Evolutionary conservation across 2,113 vertebrate species (phyloP).

Genomic region (Spilogale gracilis): DNA sequence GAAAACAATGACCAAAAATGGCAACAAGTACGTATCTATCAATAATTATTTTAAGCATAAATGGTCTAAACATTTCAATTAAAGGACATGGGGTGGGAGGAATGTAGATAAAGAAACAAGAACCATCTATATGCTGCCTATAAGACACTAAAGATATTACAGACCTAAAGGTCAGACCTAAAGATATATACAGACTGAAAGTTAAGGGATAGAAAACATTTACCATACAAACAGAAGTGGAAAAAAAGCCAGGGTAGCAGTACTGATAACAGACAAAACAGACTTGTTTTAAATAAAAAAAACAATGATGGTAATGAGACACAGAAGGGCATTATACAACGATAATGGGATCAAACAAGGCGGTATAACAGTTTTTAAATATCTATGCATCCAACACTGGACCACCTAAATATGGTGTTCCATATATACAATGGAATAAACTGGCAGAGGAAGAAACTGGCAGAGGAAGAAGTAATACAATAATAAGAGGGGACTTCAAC

Average conservation of each 20-base stretch:
- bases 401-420: background rate
- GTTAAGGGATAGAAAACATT: background rate
- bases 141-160: background rate
- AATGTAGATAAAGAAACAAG: background rate
- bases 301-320: background rate
- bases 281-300: background rate
- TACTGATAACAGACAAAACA: background rate
- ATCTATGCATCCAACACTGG: background rate
- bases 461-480: background rate
- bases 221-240: background rate
- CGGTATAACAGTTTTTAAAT: background rate
- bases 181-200: background rate
- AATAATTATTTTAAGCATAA: background rate
- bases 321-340: background rate
- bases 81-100: background rate
- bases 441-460: background rate
- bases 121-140: background rate
- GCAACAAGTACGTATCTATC: background rate
- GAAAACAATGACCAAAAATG: background rate
- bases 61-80: background rate
- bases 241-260: background rate
- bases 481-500: background rate
- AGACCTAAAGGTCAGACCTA: background rate
- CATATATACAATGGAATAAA: background rate
- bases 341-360: background rate